These are phyloP conservation scores for Ptyas mucosa DNA, from an alignment of 2,113 vertebrate species.

Conservation along the genomic window DNA sequence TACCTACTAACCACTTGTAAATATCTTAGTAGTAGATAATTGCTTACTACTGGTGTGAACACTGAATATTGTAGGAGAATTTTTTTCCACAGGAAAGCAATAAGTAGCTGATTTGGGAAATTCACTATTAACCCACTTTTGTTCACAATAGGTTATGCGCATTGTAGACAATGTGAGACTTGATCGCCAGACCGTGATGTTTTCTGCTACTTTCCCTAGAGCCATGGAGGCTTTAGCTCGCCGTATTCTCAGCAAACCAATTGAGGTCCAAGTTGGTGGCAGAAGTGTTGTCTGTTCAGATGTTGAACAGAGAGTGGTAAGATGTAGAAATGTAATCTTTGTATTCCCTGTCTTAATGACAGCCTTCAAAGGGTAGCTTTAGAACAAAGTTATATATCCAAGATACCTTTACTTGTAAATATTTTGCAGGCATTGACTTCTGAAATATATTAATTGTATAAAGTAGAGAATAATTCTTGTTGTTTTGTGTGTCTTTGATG, in stretches of 20 bases:
- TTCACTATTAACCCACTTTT: neutral
- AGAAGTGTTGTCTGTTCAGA: slow-evolving; percentile 97
- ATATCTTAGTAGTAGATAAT: neutral
- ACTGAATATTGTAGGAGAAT: neutral
- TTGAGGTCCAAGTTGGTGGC: slow-evolving; percentile 96
- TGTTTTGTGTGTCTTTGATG: neutral
- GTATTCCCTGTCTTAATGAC: neutral
- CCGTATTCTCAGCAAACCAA: slow-evolving; percentile 88
- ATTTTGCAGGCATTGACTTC: neutral
- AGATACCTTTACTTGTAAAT: neutral
- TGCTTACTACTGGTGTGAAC: neutral
- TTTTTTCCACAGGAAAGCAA: accelerated
- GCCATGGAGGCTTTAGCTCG: slow-evolving; percentile 97
- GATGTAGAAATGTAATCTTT: neutral
- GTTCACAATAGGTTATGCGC: slow-evolving; percentile 86
- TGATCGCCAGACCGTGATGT: slow-evolving; percentile 98
- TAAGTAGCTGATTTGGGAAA: accelerated
- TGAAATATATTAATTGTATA: neutral
- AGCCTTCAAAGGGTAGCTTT: neutral
- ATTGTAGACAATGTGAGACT: slow-evolving; percentile 96
- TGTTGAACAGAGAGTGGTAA: slow-evolving; percentile 94
- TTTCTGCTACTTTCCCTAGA: slow-evolving; percentile 96
- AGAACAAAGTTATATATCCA: neutral
- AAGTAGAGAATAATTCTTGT: neutral
- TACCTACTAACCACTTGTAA: neutral